These are phyloP conservation scores for Craseonycteris thonglongyai DNA, from an alignment of 2,113 vertebrate species.

Conservation along the genomic window DNA sequence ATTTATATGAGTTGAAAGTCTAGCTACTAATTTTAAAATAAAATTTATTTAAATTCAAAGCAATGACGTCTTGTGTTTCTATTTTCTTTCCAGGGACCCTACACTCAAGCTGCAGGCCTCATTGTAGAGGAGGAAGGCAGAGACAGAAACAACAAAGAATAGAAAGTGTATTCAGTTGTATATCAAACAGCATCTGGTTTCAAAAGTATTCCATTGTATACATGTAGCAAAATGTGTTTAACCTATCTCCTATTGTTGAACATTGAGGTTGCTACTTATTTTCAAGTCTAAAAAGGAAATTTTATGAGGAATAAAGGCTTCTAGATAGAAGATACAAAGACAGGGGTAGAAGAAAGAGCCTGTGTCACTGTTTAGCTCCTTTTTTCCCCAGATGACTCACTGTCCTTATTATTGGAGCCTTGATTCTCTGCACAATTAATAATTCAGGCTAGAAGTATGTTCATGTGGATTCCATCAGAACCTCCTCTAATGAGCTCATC, in stretches of 20 bases:
- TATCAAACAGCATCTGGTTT: not conserved
- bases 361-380: not conserved
- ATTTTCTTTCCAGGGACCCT: not conserved
- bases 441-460: not conserved
- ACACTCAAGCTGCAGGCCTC: not conserved
- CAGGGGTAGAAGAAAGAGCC: not conserved
- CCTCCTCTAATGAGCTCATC: not conserved
- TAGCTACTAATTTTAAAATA: not conserved
- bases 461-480: not conserved
- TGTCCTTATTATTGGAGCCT: not conserved
- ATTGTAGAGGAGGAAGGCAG: not conserved
- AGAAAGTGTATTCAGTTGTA: not conserved
- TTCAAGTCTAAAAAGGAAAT: not conserved
- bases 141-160: not conserved
- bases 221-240: not conserved
- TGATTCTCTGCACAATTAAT: not conserved
- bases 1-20: not conserved
- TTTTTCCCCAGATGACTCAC: not conserved
- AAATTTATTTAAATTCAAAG: not conserved
- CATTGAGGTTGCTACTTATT: not conserved
- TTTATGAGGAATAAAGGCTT: not conserved
- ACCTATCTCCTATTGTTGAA: not conserved
- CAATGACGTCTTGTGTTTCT: not conserved
- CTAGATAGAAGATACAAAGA: not conserved
- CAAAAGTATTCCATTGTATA: not conserved